phyloP scores from a whole-genome alignment of 2,797 vertebrate genomes.

The Morus bassanus region DNA sequence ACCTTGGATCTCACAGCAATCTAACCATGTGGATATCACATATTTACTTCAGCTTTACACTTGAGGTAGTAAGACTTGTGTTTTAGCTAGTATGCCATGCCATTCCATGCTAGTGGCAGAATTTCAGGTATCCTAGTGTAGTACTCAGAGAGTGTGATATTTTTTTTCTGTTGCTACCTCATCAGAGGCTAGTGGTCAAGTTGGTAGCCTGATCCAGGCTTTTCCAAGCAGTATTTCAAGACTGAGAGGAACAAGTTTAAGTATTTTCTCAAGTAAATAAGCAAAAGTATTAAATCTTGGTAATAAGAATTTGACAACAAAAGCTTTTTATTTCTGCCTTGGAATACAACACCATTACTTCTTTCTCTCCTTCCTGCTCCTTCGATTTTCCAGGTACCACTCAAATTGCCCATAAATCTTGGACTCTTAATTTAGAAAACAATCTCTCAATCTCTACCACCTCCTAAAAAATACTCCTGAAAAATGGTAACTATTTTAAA shows the following conservation, averaged over 20 bases:
- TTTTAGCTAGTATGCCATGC: background rate
- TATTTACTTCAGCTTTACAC: background rate
- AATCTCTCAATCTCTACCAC: slow-evolving; percentile 8
- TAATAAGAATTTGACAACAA: slow-evolving; percentile 37
- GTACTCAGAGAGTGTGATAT: background rate
- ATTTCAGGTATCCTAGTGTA: background rate
- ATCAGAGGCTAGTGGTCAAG: background rate
- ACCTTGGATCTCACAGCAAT: background rate
- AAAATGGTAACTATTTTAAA: slow-evolving; percentile 30
- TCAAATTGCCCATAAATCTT: slow-evolving; percentile 43
- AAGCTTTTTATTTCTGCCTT: slow-evolving; percentile 26
- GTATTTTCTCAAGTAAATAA: slow-evolving; percentile 28
- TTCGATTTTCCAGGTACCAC: slow-evolving; percentile 34
- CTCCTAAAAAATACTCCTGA: background rate
- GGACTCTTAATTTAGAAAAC: slow-evolving; percentile 34
- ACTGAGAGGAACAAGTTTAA: background rate
- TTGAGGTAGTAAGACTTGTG: background rate
- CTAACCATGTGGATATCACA: background rate
- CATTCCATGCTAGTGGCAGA: background rate
- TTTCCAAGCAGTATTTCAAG: background rate
- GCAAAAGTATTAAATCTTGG: background rate
- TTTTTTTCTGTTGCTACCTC: background rate
- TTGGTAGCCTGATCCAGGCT: background rate
- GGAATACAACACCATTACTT: background rate
- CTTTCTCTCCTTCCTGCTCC: background rate